Conservation (phyloP, 2,113 vertebrate genomes). For the Pongo abelii region DNA sequence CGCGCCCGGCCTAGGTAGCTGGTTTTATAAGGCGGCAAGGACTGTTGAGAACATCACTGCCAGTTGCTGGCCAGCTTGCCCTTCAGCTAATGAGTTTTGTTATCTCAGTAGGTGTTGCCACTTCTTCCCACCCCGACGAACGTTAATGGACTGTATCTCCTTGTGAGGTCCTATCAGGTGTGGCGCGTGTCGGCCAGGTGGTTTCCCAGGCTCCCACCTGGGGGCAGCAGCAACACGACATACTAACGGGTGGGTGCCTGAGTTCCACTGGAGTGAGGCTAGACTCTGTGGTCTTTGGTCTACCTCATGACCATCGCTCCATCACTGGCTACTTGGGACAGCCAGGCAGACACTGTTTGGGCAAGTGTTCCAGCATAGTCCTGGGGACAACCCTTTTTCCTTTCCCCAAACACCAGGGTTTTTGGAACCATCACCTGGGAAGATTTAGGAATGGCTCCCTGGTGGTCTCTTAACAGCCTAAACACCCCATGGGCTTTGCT, state of each 20-base stretch:
- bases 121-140: background rate
- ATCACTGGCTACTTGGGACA: background rate
- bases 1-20: background rate
- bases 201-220: background rate
- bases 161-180: background rate
- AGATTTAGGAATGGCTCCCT: background rate
- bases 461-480: background rate
- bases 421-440: background rate
- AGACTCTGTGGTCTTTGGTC: background rate
- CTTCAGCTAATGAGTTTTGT: background rate
- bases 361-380: too few species aligned
- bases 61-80: background rate
- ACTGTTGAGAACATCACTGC: background rate
- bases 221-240: background rate
- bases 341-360: background rate
- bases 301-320: background rate
- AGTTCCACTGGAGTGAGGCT: background rate
- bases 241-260: background rate
- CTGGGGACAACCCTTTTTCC: background rate
- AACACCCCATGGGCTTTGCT: background rate
- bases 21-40: background rate
- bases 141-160: background rate
- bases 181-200: background rate
- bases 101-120: background rate
- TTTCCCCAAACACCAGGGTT: too few species aligned